Evolutionary conservation across 2,113 vertebrate genomes (phyloP), one percentile per base, ranked within the genome.

Genomic region (Megaceryle maxima): DNA sequence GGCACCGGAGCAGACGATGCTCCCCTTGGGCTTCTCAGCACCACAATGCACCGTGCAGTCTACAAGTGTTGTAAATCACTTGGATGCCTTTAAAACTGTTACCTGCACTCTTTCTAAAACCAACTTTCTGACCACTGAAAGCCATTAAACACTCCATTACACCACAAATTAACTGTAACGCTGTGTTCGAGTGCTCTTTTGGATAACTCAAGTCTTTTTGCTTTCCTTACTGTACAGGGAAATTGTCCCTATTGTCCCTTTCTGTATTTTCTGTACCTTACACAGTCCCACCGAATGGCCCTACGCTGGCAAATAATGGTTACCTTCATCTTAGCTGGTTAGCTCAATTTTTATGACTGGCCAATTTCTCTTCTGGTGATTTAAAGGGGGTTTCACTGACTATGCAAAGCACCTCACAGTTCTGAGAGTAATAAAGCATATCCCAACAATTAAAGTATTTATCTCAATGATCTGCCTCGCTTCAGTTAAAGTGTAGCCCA

Each of bases 111-210:
- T 70, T 87, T 63, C 64, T 88, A 94, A 94, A 94, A 78, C 22
- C n/a, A 91, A 33, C 64, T 88, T 94, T 76, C 93, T 94, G 77
- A 89, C 89, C 81, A 79, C 70, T 64, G 66, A 85, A 96, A 92
- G 84, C 80, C 74, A 91, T 91, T 89, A 96, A 91, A 66, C 84
- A 82, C 66, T 51, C 66, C 60, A 89, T 94, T 92, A 76, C 73
- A 21, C 41, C 3, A 3, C 87, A 89, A 92, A 91, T 96, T 94
- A 92, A 78, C 83, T 92, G 91, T 68, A 89, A 84, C 10, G 2
- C 31, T 59, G 56, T 60, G 48, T 84, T 87, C 89, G 56, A 79
- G 73, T 31, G 67, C 60, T 84, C 84, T 62, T 87, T 68, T 82
- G 67, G 81, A 66, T 79, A 89, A 82, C 57, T 89, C 5, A 84